Evolutionary conservation across 2,113 vertebrate species (phyloP).

Genomic region (Scomber scombrus): DNA sequence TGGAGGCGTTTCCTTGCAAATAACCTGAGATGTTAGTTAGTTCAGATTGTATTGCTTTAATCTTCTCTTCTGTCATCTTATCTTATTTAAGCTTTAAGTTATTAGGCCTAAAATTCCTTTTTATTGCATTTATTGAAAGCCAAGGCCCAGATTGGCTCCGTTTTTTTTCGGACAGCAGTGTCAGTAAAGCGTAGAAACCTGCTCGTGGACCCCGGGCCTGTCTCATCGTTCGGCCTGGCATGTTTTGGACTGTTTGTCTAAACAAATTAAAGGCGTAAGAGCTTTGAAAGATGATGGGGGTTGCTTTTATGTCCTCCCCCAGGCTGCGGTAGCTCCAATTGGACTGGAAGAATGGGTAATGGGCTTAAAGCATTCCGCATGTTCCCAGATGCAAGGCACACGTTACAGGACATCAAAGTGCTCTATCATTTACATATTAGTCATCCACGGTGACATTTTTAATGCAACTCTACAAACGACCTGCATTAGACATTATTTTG

Average conservation of each 20-base stretch:
- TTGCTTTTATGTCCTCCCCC: constrained; percentile 76
- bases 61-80: no score
- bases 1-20: constrained; percentile 7
- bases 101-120: background rate
- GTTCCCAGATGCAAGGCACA: constrained; percentile 70
- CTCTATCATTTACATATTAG: constrained; percentile 72
- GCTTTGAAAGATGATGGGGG: constrained; percentile 72
- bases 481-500: constrained; percentile 13
- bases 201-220: constrained; percentile 53
- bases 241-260: constrained; percentile 81
- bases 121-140: background rate
- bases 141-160: constrained; percentile 3
- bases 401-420: constrained; percentile 71
- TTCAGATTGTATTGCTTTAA: background rate
- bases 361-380: constrained; percentile 76
- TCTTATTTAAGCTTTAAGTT: no score
- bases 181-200: constrained; percentile 38
- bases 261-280: constrained; percentile 80
- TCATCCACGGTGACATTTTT: constrained; percentile 48
- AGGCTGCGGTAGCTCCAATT: constrained; percentile 74
- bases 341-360: constrained; percentile 74
- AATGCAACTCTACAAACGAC: constrained; percentile 26
- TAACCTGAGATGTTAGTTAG: background rate
- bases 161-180: constrained; percentile 29
- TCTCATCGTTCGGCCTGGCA: constrained; percentile 59